These are phyloP conservation scores for Lottia gigantea DNA, from an alignment of 2,888 invertebrate genomes.

Conservation along the genomic window DNA sequence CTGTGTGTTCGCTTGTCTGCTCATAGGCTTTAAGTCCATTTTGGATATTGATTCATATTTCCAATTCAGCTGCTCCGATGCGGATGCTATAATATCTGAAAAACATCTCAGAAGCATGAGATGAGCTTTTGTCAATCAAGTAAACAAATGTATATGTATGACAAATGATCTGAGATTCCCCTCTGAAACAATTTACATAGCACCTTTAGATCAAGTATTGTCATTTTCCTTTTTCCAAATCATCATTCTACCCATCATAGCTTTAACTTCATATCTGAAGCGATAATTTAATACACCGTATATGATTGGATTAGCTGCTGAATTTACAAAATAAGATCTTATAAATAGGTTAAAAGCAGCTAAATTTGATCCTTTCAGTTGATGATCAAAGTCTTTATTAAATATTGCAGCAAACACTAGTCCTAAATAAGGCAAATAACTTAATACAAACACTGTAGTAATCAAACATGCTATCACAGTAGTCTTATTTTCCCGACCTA, in stretches of 20 bases:
- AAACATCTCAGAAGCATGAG: too few relatives aligned
- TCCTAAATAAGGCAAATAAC: constrained; percentile 41
- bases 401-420: constrained; percentile 35
- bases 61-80: too few relatives aligned
- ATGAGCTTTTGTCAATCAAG: too few relatives aligned
- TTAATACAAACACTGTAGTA: constrained; percentile 40
- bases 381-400: constrained; percentile 32
- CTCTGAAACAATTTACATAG: too few relatives aligned
- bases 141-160: too few relatives aligned
- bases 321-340: constrained; percentile 46
- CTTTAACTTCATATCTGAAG: constrained; percentile 28
- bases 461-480: constrained; percentile 38
- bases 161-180: too few relatives aligned
- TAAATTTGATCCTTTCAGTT: constrained; percentile 23
- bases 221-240: neutral
- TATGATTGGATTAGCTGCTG: constrained; percentile 42
- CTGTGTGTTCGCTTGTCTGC: too few relatives aligned
- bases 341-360: constrained; percentile 42
- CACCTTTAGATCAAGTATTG: too few relatives aligned
- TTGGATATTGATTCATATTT: too few relatives aligned
- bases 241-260: neutral
- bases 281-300: constrained; percentile 41
- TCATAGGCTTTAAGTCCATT: too few relatives aligned
- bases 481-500: constrained; percentile 7
- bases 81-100: too few relatives aligned